Evolutionary conservation across 2,888 invertebrate species (phyloP).

Genomic region (Piscicola geometra): DNA sequence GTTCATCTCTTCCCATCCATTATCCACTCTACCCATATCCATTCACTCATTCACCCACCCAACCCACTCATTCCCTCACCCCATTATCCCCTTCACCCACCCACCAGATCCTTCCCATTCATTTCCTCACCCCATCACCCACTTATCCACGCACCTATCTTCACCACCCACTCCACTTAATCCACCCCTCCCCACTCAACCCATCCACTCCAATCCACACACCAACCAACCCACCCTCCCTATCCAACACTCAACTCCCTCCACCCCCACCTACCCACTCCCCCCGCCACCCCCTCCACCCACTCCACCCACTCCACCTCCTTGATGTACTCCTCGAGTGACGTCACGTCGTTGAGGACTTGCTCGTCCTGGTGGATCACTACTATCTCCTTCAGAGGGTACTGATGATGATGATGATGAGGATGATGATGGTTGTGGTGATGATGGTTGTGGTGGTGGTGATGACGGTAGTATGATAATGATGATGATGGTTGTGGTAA

Average conservation of each 20-base stretch:
- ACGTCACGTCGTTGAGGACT: slow-evolving; percentile 72
- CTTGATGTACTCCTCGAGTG: slow-evolving; percentile 76
- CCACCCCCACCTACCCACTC: too few species aligned
- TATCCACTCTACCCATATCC: neutral
- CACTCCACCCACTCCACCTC: too few species aligned
- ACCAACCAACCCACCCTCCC: too few species aligned
- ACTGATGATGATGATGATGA: slow-evolving; percentile 59
- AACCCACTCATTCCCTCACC: neutral
- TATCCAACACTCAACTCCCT: too few species aligned
- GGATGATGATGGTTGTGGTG: too few species aligned
- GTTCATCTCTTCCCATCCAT: neutral
- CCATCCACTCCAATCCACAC: too few species aligned
- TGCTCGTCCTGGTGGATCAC: slow-evolving; percentile 77
- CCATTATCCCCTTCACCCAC: neutral
- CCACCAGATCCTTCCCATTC: neutral
- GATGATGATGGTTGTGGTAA: too few species aligned
- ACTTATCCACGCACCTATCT: too few species aligned
- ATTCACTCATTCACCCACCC: neutral
- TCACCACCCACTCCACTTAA: neutral
- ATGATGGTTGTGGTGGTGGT: too few species aligned
- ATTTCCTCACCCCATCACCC: neutral
- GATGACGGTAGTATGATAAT: too few species aligned
- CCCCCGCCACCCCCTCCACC: too few species aligned
- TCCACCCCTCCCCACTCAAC: too few species aligned
- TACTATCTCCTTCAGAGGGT: slow-evolving; percentile 91